phyloP scores from a whole-genome alignment of 2,888 invertebrate genomes.

The Pseudeuparius sepicola region DNA sequence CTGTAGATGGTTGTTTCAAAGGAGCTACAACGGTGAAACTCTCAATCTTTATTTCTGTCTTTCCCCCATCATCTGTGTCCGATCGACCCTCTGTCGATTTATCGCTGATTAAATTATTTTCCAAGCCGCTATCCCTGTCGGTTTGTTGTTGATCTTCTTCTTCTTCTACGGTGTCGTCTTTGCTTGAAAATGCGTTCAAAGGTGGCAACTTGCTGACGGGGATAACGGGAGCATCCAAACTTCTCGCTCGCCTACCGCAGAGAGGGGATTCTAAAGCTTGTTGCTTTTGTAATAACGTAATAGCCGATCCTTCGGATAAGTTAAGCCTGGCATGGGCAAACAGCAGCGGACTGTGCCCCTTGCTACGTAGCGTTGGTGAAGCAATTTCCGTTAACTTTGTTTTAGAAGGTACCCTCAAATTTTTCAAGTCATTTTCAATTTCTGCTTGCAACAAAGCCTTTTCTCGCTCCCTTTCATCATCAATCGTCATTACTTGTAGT shows the following conservation, averaged over 20 bases:
- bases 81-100: slow-evolving; percentile 26
- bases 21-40: slow-evolving; percentile 1
- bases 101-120: slow-evolving; percentile 24
- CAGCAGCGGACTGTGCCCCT: slow-evolving; percentile 66
- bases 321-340: slow-evolving; percentile 74
- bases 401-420: slow-evolving; percentile 37
- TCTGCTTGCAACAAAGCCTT: slow-evolving; percentile 34
- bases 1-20: slow-evolving; percentile 16
- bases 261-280: slow-evolving; percentile 68
- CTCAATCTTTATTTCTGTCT: slow-evolving; percentile 8
- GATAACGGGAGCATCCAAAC: slow-evolving; percentile 75
- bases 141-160: slow-evolving; percentile 53
- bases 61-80: slow-evolving; percentile 21
- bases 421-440: slow-evolving; percentile 37
- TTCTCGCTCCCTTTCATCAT: slow-evolving; percentile 33
- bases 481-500: slow-evolving; percentile 23
- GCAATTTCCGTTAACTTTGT: slow-evolving; percentile 56
- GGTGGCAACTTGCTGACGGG: slow-evolving; percentile 69
- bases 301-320: slow-evolving; percentile 74
- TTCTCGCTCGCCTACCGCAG: slow-evolving; percentile 67
- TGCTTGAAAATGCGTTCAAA: slow-evolving; percentile 78
- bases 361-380: slow-evolving; percentile 58
- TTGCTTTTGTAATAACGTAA: slow-evolving; percentile 63
- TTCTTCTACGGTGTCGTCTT: slow-evolving; percentile 77
- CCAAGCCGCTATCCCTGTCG: slow-evolving; percentile 25